Base-by-base conservation (phyloP, 35 echinoderm and acorn worm genomes). In the Apostichopus parvimensis region DNA sequence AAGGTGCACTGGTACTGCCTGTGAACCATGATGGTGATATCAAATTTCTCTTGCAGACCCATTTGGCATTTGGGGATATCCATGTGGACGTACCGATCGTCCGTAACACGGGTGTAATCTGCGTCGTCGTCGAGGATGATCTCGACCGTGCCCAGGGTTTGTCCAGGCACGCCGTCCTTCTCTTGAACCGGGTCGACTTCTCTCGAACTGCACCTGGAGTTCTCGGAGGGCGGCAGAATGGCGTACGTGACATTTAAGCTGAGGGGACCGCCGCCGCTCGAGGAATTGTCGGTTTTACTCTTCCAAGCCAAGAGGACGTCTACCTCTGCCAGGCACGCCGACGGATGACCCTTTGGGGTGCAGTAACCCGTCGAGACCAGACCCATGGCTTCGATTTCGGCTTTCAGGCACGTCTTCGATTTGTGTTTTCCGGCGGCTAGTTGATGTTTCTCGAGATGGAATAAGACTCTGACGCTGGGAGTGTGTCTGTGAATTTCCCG, bases 11-110 rank as follows among this genome's bases (percentile, higher is more conserved):
- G 73, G 34, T 78, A 77, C 89, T 78, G 71, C 22, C 56, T 54
- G 76, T 91, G 89, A 61, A 91, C 89, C 77, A 77, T 79, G 17
- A 91, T 91, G 14, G 89, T 73, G 57, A 91, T 79, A 20, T 91
- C 89, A 91, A 91, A 91, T 56, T 58, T 79, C 73, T 91, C 89
- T 6, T 91, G 26, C 6, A 91, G 54, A 15, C 89, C 89, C 15
- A 91, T 57, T 12, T 77, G 54, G 3, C 45, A 1, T 52, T 79
- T 91, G 8, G 89, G 89, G 22, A 91, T 34, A 25, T 91, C 71
- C 89, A 91, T 91, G 52, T 79, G 76, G 71, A 91, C 89, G 53
- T 77, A 68, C 6, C 77, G 53, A 34, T 91, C 89, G 14, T 91
- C 89, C 59, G 34, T 58, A 1, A 91, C 45, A 54, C 55, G 52